Evolutionary conservation across 2,797 vertebrate genomes (phyloP), one percentile per base, ranked within the genome.

Genomic region (Masticophis lateralis): DNA sequence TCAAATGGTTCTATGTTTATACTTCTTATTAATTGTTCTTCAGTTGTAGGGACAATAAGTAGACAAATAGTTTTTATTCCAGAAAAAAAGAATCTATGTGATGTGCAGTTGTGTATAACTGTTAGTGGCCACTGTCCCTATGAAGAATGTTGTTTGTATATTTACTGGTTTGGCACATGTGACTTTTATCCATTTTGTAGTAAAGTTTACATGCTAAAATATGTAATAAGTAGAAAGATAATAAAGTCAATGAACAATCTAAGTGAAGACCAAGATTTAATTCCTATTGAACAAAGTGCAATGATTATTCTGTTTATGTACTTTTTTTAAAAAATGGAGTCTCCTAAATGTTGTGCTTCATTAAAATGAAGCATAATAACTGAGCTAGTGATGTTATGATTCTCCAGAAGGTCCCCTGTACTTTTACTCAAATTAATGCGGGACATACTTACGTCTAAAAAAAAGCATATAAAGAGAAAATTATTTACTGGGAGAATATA

Each of bases 251-350:
- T 95, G 92, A 95, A 94, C 63, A 94, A 90, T 88, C 95, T 89
- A 94, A 92, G 66, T 92, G 94, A 94, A 94, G 96, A 92, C 96
- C 96, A 97, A 97, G 96, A 94, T 96, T 47, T 95, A 97, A 96
- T 96, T 97, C 95, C 95, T 97, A 95, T 91, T 94, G 90, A 96
- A 94, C 95, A 95, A 22, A 93, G 93, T 94, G 2, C 20, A 74
- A 32, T 3, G 74, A 92, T 94, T 93, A 20, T 1, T 79, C 69
- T 27, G 10, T 94, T 87, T 32, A 86, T 91, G 28, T 56, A n/a
- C 61, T 87, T 51, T 60, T 91, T 89, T 27, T 10, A 4, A 51
- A 61, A 61, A 12, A 69, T 11, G 60, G 37, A 43, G 2, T 91
- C 87, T 91, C 90, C 86, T 86, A 93, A 93, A 61, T 91, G 93